Percentiles rank a stretch among this genome's conserved stretches.
These are phyloP conservation scores for Morpho achilles DNA, from an alignment of 2,888 invertebrate species.

Conservation along the genomic window DNA sequence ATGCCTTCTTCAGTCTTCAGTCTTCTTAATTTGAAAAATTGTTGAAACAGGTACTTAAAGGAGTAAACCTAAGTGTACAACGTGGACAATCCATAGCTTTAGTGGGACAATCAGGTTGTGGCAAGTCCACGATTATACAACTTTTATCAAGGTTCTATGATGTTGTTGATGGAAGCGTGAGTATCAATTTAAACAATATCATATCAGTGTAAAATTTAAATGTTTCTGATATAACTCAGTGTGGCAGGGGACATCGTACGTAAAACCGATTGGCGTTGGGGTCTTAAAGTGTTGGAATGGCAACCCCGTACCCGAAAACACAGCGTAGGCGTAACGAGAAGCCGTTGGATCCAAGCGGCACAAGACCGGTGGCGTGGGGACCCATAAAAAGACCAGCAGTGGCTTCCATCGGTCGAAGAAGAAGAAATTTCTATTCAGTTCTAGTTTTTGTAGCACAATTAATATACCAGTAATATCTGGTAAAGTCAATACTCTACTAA, in stretches of 20 bases:
- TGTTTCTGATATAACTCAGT: background rate
- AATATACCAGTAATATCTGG: too few species aligned
- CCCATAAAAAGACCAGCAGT: too few species aligned
- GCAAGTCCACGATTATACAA: slow-evolving; percentile 90
- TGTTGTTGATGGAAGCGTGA: slow-evolving; percentile 83
- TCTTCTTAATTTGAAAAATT: background rate
- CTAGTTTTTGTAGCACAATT: too few species aligned
- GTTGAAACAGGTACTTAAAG: slow-evolving; percentile 76
- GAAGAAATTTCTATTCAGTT: too few species aligned
- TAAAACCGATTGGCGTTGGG: too few species aligned
- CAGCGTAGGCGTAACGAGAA: too few species aligned
- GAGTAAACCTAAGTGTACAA: slow-evolving; percentile 81
- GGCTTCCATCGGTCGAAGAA: too few species aligned
- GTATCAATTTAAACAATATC: slow-evolving; percentile 31
- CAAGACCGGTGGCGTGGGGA: too few species aligned
- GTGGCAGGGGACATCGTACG: background rate
- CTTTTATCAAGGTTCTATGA: slow-evolving; percentile 90
- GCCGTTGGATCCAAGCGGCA: too few species aligned
- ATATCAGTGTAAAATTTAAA: background rate
- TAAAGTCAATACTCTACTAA: too few species aligned
- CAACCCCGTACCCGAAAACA: too few species aligned
- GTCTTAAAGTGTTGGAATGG: too few species aligned
- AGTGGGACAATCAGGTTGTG: slow-evolving; percentile 88
- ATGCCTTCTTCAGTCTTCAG: background rate
- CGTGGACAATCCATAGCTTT: slow-evolving; percentile 88